Evolutionary conservation across 2,888 invertebrate genomes (phyloP), one percentile per base, ranked within the genome.

Genomic region (Spodoptera exigua): DNA sequence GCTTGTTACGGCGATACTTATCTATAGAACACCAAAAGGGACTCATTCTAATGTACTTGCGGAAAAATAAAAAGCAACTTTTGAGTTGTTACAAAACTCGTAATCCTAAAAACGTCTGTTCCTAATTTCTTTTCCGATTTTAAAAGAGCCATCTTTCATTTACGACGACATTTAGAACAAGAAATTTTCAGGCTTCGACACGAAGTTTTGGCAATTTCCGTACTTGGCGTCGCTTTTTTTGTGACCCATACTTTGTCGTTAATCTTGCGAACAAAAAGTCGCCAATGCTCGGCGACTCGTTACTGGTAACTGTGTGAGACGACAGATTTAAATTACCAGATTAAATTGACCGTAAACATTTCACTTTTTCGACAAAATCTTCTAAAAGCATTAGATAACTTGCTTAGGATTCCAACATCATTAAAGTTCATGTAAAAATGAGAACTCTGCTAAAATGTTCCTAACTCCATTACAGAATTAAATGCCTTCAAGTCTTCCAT

Each of bases 91-190:
- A 87, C 86, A 85, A 87, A 92, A 91, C 90, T 91, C 89, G 89
- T 92, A 91, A 92, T 90, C 88, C 90, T 81, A 87, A 90, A 90
- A 91, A 92, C 91, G 92, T 90, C 91, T 92, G 92, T 92, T 91
- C 89, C 89, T 91, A 92, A 93, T 93, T 93, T 92, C 91, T 93
- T 92, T 92, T 83, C 90, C 90, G 91, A 91, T 93, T 91, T 90
- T 89, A 91, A 92, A 92, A 92, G 90, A 91, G 88, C 90, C 90
- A 93, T 93, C 91, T 92, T 91, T 93, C 92, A 92, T 92, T 92
- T 92, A 92, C 91, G 92, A 89, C 89, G 91, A 92, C 91, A 89
- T 91, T 93, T 89, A 87, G 91, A 92, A 92, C 92, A 92, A 92
- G 92, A 90, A 92, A 91, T 90, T 91, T 91, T 92, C 88, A 89